Evolutionary conservation across 2,113 vertebrate species (phyloP).

Genomic region (Hipposideros armiger): DNA sequence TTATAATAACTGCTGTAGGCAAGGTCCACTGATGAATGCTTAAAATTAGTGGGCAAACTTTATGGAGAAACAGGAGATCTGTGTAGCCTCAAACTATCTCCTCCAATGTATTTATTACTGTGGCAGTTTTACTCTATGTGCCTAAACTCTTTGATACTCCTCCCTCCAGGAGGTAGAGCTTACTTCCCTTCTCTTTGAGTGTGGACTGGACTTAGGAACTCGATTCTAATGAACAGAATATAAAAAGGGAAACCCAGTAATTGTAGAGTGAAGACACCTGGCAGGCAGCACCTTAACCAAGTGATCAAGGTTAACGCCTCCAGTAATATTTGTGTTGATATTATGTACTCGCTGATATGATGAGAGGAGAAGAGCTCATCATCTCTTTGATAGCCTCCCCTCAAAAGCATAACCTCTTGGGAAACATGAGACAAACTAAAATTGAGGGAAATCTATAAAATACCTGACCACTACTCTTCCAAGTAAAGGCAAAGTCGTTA

Average conservation of each 20-base stretch:
- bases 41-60: neutral
- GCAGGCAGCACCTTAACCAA: neutral
- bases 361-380: neutral
- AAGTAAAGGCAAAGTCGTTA: neutral
- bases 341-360: neutral
- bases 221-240: neutral
- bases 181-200: neutral
- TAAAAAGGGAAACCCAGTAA: neutral
- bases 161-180: neutral
- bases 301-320: neutral
- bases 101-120: neutral
- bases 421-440: conserved; percentile 19
- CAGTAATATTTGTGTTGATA: neutral
- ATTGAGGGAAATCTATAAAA: neutral
- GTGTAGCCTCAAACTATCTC: neutral
- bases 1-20: neutral
- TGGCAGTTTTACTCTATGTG: neutral
- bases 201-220: neutral
- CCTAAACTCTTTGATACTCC: conserved; percentile 8
- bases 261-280: neutral
- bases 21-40: neutral
- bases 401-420: neutral
- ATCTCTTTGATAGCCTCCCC: neutral
- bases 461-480: neutral
- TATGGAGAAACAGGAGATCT: neutral